Conservation (phyloP, 2,797 vertebrate genomes). For the Cyclopterus lumpus region DNA sequence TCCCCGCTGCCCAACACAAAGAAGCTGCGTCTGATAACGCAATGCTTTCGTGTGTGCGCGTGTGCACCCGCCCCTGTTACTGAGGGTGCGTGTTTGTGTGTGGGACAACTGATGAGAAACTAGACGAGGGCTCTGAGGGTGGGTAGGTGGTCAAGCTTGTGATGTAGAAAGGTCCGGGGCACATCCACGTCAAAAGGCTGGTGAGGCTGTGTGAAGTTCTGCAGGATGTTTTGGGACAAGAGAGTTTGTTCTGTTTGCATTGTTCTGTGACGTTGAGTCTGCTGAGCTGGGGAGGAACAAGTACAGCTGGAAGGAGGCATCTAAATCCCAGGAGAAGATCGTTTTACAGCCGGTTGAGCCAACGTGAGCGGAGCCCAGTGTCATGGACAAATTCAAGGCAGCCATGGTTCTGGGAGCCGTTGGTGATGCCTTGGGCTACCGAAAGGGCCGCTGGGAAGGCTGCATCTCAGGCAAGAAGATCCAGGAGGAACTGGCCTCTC, state of each 20-base stretch:
- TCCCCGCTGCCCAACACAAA: constrained; percentile 67
- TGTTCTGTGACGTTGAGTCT: constrained; percentile 1
- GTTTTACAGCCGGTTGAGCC: neutral
- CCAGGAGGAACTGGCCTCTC: constrained; percentile 88
- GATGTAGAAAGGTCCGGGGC: neutral
- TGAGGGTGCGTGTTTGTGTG: constrained; percentile 17
- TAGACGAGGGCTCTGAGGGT: constrained; percentile 14
- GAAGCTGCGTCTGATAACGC: constrained; percentile 77
- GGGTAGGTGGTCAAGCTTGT: constrained; percentile 14
- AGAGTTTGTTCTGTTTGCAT: neutral
- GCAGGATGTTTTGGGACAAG: constrained; percentile 20
- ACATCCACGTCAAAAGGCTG: neutral
- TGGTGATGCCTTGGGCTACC: constrained; percentile 92
- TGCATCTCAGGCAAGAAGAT: constrained; percentile 87
- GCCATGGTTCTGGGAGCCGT: constrained; percentile 90
- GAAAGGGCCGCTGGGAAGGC: constrained; percentile 86
- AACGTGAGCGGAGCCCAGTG: neutral
- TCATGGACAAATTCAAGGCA: constrained; percentile 95
- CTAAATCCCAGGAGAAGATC: constrained; percentile 3
- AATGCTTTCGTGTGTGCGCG: constrained; percentile 41
- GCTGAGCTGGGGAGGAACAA: constrained; percentile 1
- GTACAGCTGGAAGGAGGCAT: neutral
- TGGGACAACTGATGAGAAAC: constrained; percentile 35
- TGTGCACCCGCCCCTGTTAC: constrained; percentile 6
- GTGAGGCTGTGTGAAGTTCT: constrained; percentile 11